phyloP scores from a whole-genome alignment of 2,113 vertebrate species.

The Ursus arctos region DNA sequence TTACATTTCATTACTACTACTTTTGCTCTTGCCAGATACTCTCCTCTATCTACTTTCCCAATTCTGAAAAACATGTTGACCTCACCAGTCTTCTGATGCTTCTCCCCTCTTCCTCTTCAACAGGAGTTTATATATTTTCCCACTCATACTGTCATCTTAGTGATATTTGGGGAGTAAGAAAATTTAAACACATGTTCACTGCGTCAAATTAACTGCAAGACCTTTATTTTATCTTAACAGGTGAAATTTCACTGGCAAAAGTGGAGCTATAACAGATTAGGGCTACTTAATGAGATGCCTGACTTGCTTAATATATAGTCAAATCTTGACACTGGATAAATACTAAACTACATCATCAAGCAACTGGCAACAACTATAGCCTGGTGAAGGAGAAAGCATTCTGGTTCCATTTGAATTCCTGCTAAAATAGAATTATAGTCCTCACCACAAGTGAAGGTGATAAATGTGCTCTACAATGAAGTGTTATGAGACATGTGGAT shows the following conservation, averaged over 20 bases:
- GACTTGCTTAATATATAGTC: not conserved
- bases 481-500: not conserved
- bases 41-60: not conserved
- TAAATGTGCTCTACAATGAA: slow-evolving; percentile 48
- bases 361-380: not conserved
- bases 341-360: not conserved
- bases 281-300: not conserved
- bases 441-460: not conserved
- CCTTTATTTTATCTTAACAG: not conserved
- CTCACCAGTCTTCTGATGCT: not conserved
- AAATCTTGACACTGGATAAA: not conserved
- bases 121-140: not conserved
- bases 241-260: not conserved
- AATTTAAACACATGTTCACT: not conserved
- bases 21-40: not conserved
- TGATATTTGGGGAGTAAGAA: not conserved
- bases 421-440: slow-evolving; percentile 10
- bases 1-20: not conserved
- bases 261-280: not conserved
- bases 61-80: not conserved
- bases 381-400: slow-evolving; percentile 38
- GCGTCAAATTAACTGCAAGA: not conserved
- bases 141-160: not conserved
- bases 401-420: not conserved
- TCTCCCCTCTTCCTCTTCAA: not conserved